Evolutionary conservation across 2,888 invertebrate species (phyloP), one percentile per base, ranked within the genome.

Genomic region (Altica lythri): DNA sequence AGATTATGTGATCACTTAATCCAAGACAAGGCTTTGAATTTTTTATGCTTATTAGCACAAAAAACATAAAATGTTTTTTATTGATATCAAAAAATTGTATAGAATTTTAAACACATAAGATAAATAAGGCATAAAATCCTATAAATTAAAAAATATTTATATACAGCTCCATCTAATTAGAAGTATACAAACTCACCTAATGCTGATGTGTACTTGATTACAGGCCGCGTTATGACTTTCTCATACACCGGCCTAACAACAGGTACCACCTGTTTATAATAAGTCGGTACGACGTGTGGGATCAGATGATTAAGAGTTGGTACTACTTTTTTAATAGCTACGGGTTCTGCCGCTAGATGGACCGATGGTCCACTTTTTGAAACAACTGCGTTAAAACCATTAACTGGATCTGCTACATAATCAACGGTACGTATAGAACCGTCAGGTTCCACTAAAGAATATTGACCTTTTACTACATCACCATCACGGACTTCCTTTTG

Each of bases 401-500:
- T 77, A 2, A 83, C 72, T 0, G 82, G 70, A 53, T 83, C 83
- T 0, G 83, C 83, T 17, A 81, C 81, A 69, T 83, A 83, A 69
- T 5, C 72, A 3, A 76, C 76, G 16, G 73, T 72, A 17, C 76
- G 68, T 4, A 75, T 69, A 38, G 78, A 75, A 38, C 80, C 79
- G 55, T 80, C 80, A 2, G 76, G 75, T 63, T 76, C 76, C n/a
- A 74, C 72, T 18, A 76, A 65, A 3, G 75, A 75, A 59, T 76
- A 76, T 46, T 72, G 72, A 5, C 76, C 76, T 63, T 74, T 83
- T 1, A 84, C 84, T 44, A 82, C 81, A 68, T 83, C 83, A 12
- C 84, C 84, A 58, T 83, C 83, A 25, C 84, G 75, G 25, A 78
- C 77, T 68, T 84, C 84, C 77, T 82, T 82, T 62, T 83, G 83